Conservation (phyloP, 2,888 invertebrate species). For the Xylocampa areola region DNA sequence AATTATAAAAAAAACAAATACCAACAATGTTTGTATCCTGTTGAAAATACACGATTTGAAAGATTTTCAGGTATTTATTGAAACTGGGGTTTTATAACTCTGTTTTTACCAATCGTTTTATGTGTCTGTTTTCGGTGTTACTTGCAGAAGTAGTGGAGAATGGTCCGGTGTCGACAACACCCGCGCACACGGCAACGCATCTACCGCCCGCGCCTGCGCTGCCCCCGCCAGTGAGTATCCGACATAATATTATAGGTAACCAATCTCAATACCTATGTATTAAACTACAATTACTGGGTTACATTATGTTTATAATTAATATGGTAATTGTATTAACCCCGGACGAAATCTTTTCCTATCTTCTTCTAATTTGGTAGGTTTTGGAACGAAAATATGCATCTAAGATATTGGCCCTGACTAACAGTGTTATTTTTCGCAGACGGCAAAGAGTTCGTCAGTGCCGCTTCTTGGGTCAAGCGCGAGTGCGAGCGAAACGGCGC, state of each 20-base stretch:
- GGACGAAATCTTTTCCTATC: too few species aligned
- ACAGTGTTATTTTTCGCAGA: conserved; percentile 53
- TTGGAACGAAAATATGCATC: too few species aligned
- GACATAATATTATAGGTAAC: background rate
- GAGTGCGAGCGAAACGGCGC: conserved; percentile 66
- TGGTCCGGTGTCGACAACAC: conserved; percentile 83
- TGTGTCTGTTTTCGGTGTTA: conserved; percentile 14
- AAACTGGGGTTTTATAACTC: conserved; percentile 23
- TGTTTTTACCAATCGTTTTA: conserved; percentile 6
- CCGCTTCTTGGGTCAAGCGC: conserved; percentile 64
- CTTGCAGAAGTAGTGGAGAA: conserved; percentile 88
- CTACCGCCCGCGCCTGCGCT: conserved; percentile 72
- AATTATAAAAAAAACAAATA: conserved; percentile 24
- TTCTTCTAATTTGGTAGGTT: too few species aligned
- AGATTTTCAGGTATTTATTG: conserved; percentile 45
- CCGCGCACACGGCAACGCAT: conserved; percentile 71
- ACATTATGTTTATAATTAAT: too few species aligned
- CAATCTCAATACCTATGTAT: background rate
- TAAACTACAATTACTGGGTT: too few species aligned
- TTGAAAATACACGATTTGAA: conserved; percentile 40
- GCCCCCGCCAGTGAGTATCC: conserved; percentile 72
- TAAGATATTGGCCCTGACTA: too few species aligned
- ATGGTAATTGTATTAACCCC: too few species aligned
- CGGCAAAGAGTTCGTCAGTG: conserved; percentile 72
- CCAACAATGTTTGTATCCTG: conserved; percentile 19